These are phyloP conservation scores for Plecotus auritus DNA, from an alignment of 2,113 vertebrate genomes.

Conservation along the genomic window DNA sequence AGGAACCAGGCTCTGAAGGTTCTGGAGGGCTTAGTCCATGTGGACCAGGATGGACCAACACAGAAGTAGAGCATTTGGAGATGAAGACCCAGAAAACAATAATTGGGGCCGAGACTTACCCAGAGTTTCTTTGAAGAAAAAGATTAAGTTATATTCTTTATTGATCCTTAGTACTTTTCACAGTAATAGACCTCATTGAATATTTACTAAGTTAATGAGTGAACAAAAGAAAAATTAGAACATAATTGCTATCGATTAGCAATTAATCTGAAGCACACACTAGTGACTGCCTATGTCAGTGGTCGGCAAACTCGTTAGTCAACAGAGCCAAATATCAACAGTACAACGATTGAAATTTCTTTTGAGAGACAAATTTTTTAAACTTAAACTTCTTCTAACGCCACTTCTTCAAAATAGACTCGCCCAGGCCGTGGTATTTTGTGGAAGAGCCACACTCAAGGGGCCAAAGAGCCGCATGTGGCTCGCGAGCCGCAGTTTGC, in stretches of 20 bases:
- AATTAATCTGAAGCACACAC: not conserved
- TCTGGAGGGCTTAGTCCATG: not conserved
- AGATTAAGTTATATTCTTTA: not conserved
- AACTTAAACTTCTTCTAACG: too few species aligned
- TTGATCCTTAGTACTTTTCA: not conserved
- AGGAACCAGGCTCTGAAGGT: not conserved
- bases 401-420: too few species aligned
- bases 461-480: too few species aligned
- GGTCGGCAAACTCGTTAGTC: too few species aligned
- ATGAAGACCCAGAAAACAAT: not conserved
- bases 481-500: too few species aligned
- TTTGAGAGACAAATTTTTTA: too few species aligned
- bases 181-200: not conserved
- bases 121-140: not conserved
- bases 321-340: too few species aligned
- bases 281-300: not conserved
- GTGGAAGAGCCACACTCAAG: too few species aligned
- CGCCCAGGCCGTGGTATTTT: too few species aligned
- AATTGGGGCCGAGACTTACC: not conserved
- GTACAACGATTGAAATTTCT: too few species aligned
- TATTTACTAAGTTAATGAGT: conserved; percentile 34
- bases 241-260: not conserved
- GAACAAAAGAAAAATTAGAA: not conserved
- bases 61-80: not conserved
- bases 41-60: too few species aligned